These are phyloP conservation scores for Scopus umbretta DNA, from an alignment of 2,113 vertebrate genomes.

Conservation along the genomic window DNA sequence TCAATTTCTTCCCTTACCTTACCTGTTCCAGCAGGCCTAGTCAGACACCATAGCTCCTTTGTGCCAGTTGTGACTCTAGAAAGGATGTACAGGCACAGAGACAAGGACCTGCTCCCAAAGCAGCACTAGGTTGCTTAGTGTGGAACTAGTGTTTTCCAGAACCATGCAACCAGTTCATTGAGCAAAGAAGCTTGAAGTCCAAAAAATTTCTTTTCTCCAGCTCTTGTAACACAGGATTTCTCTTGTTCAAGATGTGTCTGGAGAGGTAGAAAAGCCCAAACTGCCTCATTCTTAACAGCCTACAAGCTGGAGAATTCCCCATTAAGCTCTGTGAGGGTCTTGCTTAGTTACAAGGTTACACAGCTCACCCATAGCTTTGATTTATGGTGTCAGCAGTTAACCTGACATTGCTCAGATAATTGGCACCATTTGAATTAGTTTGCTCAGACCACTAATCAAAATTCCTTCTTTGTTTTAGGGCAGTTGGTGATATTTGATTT, in stretches of 20 bases:
- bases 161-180: background rate
- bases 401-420: background rate
- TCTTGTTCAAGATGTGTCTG: background rate
- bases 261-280: background rate
- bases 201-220: background rate
- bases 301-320: background rate
- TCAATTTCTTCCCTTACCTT: background rate
- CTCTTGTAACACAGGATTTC: background rate
- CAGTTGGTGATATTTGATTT: background rate
- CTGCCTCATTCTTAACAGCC: background rate
- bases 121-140: background rate
- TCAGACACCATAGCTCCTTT: background rate
- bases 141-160: background rate
- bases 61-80: background rate
- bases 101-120: background rate
- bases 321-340: background rate
- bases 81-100: background rate
- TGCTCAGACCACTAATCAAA: background rate
- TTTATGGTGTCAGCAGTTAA: background rate
- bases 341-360: background rate
- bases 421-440: background rate
- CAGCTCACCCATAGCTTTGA: background rate
- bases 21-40: background rate
- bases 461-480: background rate
- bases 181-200: background rate